Evolutionary conservation across 2,797 vertebrate species (phyloP).

Genomic region (Uromys caudimaculatus): DNA sequence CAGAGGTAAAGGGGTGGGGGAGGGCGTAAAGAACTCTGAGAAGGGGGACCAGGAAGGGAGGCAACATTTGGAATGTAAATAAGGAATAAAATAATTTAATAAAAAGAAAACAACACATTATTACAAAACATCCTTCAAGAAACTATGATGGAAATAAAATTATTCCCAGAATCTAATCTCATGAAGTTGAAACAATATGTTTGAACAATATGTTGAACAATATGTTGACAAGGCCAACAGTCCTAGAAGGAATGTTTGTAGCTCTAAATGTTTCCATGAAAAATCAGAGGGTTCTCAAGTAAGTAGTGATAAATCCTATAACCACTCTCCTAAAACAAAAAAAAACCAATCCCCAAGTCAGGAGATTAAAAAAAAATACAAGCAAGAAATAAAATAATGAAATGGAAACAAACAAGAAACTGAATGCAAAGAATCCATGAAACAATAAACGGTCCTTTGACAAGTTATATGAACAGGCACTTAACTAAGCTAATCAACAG

Average conservation of each 20-base stretch:
- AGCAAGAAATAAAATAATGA: not conserved
- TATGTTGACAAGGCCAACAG: not conserved
- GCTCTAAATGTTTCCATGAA: not conserved
- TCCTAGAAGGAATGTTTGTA: not conserved
- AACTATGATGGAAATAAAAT: not conserved
- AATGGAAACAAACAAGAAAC: not conserved
- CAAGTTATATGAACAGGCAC: not conserved
- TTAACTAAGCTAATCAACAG: not conserved
- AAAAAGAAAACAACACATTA: not conserved
- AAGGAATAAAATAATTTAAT: too few relatives aligned
- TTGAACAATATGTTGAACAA: too few relatives aligned
- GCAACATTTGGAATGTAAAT: too few relatives aligned
- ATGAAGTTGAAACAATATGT: not conserved
- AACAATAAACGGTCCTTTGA: not conserved
- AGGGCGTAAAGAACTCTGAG: too few relatives aligned
- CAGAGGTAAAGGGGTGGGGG: too few relatives aligned
- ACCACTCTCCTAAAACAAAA: not conserved
- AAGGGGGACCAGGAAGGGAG: too few relatives aligned
- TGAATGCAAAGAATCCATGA: not conserved
- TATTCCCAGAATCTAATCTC: not conserved
- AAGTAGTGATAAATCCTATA: not conserved
- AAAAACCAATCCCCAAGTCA: not conserved
- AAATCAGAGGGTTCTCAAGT: not conserved
- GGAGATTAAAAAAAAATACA: not conserved
- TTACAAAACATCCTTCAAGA: not conserved